Conservation (phyloP, 2,888 invertebrate genomes). For the Caenorhabditis virilis region DNA sequence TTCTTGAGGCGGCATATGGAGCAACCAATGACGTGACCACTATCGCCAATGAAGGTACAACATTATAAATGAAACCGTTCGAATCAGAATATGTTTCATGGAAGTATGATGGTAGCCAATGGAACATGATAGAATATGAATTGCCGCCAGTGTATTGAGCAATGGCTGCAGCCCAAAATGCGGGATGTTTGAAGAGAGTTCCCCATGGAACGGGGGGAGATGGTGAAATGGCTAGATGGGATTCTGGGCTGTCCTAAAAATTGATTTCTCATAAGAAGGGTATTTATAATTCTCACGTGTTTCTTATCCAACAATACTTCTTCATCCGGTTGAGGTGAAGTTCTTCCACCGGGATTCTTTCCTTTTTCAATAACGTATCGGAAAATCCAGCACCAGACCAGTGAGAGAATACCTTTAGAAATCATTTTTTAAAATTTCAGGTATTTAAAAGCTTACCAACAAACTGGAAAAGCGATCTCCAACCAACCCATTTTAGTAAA, state of each 20-base stretch:
- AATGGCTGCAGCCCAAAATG: slow-evolving; percentile 78
- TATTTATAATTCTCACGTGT: slow-evolving; percentile 13
- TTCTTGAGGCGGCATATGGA: slow-evolving; percentile 75
- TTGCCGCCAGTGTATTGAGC: slow-evolving; percentile 79
- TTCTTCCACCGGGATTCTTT: slow-evolving; percentile 14
- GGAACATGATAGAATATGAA: slow-evolving; percentile 78
- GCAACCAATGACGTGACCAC: slow-evolving; percentile 76
- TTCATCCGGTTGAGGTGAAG: slow-evolving; percentile 35
- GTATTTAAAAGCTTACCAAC: slow-evolving; percentile 73
- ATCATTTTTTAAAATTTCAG: neutral
- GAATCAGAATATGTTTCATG: slow-evolving; percentile 77
- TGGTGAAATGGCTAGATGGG: slow-evolving; percentile 14
- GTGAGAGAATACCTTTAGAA: slow-evolving; percentile 36
- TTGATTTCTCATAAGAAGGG: too few relatives aligned
- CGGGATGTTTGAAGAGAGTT: slow-evolving; percentile 73
- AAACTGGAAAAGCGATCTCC: slow-evolving; percentile 76
- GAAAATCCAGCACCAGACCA: slow-evolving; percentile 47
- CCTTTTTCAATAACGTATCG: slow-evolving; percentile 22
- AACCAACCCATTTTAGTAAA: slow-evolving; percentile 76
- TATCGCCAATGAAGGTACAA: slow-evolving; percentile 77
- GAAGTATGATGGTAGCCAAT: slow-evolving; percentile 80
- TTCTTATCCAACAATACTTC: slow-evolving; percentile 36
- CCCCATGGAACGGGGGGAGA: slow-evolving; percentile 74
- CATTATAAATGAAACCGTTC: slow-evolving; percentile 78
- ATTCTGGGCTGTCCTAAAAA: slow-evolving; percentile 29